Conservation (phyloP, 1,140 invertebrate species). For the Zaprionus ornatus region DNA sequence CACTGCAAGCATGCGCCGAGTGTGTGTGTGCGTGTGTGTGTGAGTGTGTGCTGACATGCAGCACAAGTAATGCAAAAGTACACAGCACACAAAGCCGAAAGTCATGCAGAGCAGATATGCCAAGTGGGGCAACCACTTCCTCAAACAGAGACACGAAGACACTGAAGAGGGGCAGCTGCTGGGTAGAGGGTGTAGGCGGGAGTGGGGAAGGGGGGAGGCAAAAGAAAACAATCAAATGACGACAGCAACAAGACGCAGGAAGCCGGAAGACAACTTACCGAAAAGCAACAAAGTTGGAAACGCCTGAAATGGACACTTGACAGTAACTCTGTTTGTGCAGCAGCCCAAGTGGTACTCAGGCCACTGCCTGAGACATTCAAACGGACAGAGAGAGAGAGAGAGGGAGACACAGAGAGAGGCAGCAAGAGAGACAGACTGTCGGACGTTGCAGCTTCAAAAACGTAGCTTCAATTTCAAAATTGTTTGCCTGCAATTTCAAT, state of each 20-base stretch:
- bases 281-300: slow-evolving; percentile 72
- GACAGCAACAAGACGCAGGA: slow-evolving; percentile 8
- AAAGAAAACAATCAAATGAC: slow-evolving; percentile 23
- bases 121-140: slow-evolving; percentile 18
- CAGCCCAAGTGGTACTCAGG: slow-evolving; percentile 63
- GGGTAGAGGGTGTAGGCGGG: no score
- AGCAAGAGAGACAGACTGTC: background rate
- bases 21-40: background rate
- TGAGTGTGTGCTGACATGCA: slow-evolving; percentile 28
- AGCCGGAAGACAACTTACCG: slow-evolving; percentile 52
- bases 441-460: slow-evolving; percentile 43
- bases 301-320: slow-evolving; percentile 78
- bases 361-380: slow-evolving; percentile 2
- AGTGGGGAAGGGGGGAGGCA: background rate
- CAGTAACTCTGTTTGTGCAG: slow-evolving; percentile 77
- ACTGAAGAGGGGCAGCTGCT: background rate
- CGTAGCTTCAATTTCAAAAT: slow-evolving; percentile 80
- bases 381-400: background rate
- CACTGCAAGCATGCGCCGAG: slow-evolving; percentile 4
- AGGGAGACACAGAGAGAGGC: background rate
- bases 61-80: slow-evolving; percentile 56
- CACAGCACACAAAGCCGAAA: slow-evolving; percentile 53
- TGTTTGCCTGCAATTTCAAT: slow-evolving; percentile 80
- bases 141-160: slow-evolving; percentile 17
- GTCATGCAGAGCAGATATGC: slow-evolving; percentile 59